A percentile compares a stretch with the other conserved stretches of the same genome.
Evolutionary conservation across 2,888 invertebrate genomes (phyloP).

Genomic region (Nephrocerus scutellatus): DNA sequence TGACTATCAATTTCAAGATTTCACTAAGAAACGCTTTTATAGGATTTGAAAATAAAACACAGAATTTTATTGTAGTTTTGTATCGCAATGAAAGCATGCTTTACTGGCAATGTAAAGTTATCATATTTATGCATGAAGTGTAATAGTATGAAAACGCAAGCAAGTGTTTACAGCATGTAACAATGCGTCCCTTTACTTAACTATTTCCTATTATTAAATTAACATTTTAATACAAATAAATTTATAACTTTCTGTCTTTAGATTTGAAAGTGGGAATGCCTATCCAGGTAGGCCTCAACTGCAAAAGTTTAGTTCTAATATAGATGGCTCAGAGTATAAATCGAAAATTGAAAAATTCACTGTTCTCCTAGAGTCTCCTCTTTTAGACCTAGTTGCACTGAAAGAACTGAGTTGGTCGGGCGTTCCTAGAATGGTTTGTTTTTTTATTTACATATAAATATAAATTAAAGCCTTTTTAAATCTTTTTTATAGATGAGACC

Average conservation of each 20-base stretch:
- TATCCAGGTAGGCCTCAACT: slow-evolving; percentile 72
- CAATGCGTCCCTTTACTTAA: too few species aligned
- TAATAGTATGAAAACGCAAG: too few species aligned
- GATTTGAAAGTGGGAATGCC: slow-evolving; percentile 38
- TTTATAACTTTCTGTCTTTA: slow-evolving; percentile 12
- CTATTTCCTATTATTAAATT: too few species aligned
- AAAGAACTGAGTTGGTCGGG: slow-evolving; percentile 95
- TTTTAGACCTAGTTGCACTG: slow-evolving; percentile 78
- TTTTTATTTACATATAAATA: slow-evolving; percentile 7
- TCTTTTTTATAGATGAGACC: slow-evolving; percentile 51
- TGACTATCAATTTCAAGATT: too few species aligned
- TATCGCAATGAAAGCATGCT: too few species aligned
- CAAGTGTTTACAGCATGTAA: too few species aligned
- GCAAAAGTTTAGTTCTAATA: slow-evolving; percentile 54
- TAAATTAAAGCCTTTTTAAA: slow-evolving; percentile 6
- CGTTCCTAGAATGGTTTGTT: slow-evolving; percentile 77
- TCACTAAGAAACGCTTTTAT: too few species aligned
- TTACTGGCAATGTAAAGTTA: too few species aligned
- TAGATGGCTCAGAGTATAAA: slow-evolving; percentile 63
- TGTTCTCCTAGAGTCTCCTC: slow-evolving; percentile 64
- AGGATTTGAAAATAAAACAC: too few species aligned
- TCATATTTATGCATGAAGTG: too few species aligned
- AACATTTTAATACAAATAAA: slow-evolving; percentile 3
- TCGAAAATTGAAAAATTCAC: slow-evolving; percentile 83
- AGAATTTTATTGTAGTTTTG: too few species aligned